phyloP scores from a whole-genome alignment of 1,140 invertebrate species.

The Pollicipes pollicipes region DNA sequence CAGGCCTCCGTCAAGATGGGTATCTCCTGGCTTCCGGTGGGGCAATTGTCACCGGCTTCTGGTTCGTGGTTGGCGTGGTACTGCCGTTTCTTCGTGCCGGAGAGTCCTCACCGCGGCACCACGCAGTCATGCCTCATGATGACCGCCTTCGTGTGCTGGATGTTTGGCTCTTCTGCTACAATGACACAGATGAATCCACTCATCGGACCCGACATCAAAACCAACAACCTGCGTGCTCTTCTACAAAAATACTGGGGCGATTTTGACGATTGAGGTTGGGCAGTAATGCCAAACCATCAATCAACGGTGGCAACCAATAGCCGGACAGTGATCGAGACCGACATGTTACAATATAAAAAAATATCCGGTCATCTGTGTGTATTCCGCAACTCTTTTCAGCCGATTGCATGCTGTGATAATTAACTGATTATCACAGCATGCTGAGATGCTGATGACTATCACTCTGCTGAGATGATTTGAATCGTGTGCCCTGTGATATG shows the following conservation, averaged over 20 bases:
- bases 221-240: conserved; percentile 46
- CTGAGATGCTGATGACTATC: too few relatives aligned
- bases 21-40: neutral
- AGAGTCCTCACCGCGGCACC: neutral
- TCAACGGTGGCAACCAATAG: too few relatives aligned
- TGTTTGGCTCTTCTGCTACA: conserved; percentile 69
- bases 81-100: neutral
- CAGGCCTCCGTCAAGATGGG: neutral
- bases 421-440: too few relatives aligned
- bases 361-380: too few relatives aligned
- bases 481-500: too few relatives aligned
- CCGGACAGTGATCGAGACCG: too few relatives aligned
- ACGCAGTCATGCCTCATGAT: neutral
- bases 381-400: too few relatives aligned
- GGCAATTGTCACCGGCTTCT: neutral
- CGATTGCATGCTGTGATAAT: too few relatives aligned
- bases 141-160: neutral
- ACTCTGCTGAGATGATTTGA: too few relatives aligned
- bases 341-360: too few relatives aligned
- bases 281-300: too few relatives aligned
- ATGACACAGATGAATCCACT: conserved; percentile 88
- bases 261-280: neutral
- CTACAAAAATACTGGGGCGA: neutral
- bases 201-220: conserved; percentile 60
- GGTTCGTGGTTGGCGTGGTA: neutral